Percentiles rank a stretch among this genome's conserved stretches.
Evolutionary conservation across 64 coral and sea anemone species (phyloP).

Genomic region (Pocillopora damicornis): DNA sequence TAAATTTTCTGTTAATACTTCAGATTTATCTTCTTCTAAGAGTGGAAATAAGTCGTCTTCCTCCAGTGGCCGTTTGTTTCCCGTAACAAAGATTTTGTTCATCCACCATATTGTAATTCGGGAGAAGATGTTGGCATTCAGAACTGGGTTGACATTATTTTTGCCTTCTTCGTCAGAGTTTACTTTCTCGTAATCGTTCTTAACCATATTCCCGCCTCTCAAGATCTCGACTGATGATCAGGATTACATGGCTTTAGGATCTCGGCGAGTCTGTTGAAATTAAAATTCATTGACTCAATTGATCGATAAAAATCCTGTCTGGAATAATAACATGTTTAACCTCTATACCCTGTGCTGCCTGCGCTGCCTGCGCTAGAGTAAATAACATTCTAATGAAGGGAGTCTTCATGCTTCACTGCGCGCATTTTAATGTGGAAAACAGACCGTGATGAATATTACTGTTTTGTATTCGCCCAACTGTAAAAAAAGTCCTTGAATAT

Average conservation of each 20-base stretch:
- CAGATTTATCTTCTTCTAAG: constrained; percentile 83
- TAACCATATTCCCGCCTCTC: constrained; percentile 29
- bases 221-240: not conserved
- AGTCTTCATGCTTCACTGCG: not conserved
- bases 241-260: not conserved
- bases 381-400: not conserved
- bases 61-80: constrained; percentile 83
- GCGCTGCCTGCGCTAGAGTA: no score
- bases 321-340: not conserved
- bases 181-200: constrained; percentile 68
- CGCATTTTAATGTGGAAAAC: not conserved
- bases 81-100: constrained; percentile 88
- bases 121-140: constrained; percentile 86
- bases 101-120: constrained; percentile 89
- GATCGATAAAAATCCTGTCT: not conserved
- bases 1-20: constrained; percentile 67
- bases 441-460: not conserved
- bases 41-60: constrained; percentile 84
- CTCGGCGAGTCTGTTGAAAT: not conserved
- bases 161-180: constrained; percentile 53
- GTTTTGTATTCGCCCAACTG: not conserved
- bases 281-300: not conserved
- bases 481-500: not conserved
- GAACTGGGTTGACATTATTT: constrained; percentile 84
- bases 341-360: not conserved